Evolutionary conservation across 2,888 invertebrate genomes (phyloP).

Genomic region (Andrena fulva): DNA sequence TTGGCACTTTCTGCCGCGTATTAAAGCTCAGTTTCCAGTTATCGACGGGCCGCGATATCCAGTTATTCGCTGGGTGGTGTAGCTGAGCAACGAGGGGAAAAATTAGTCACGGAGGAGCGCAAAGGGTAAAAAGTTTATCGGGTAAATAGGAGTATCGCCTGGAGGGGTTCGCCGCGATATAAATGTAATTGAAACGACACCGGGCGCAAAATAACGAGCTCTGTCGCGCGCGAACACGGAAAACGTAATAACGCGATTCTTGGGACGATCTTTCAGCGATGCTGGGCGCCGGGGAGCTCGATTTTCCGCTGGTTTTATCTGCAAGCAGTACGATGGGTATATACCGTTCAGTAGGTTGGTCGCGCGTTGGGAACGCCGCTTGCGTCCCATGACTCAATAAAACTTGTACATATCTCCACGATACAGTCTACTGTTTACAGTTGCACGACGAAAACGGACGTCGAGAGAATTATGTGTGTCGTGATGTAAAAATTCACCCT

Average conservation of each 20-base stretch:
- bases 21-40: background rate
- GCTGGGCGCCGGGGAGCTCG: constrained; percentile 1
- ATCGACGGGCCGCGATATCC: background rate
- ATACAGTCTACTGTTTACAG: constrained; percentile 9
- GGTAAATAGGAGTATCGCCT: background rate
- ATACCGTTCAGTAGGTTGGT: background rate
- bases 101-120: background rate
- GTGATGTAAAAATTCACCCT: constrained; percentile 1
- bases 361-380: constrained; percentile 17
- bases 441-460: constrained; percentile 12
- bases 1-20: background rate
- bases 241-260: constrained; percentile 18
- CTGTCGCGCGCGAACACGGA: constrained; percentile 13
- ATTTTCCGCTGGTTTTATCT: constrained; percentile 28
- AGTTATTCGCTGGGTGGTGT: background rate
- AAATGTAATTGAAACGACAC: constrained; percentile 34
- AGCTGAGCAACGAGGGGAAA: background rate
- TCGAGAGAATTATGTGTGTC: constrained; percentile 10
- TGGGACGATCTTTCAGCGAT: constrained; percentile 17
- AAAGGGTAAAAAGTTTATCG: constrained; percentile 1
- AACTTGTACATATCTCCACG: constrained; percentile 29
- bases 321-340: background rate
- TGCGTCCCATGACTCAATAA: constrained; percentile 36
- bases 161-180: background rate
- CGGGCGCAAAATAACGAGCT: constrained; percentile 39